Evolutionary conservation across 2,888 invertebrate species (phyloP), one percentile per base, ranked within the genome.

Genomic region (Brenthis daphne): DNA sequence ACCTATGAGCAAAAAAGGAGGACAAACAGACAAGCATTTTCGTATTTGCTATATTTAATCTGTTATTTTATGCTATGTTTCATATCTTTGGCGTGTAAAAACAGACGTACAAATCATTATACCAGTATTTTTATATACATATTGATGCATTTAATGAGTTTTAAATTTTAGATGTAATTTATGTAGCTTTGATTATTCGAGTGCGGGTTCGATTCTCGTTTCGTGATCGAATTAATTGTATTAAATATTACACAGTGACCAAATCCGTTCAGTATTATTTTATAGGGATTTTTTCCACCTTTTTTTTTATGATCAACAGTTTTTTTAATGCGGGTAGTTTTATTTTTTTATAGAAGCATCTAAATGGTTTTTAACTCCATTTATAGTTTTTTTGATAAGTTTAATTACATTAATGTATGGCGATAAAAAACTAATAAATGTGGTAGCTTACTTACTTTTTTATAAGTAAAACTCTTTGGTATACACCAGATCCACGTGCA

Each of bases 61-160:
- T 24, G 14, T 47, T 14, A 3, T 8, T 20, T 47, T 24, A 57
- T 51, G 37, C 63, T 54, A 54, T 37, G 63, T 51, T 63, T 33
- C 54, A 54, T 63, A 43, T 20, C 53, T 63, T 63, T 57, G 56
- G 29, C 12, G 33, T 57, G 60, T 66, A 57, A 68, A 64, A 65
- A 64, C 60, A 51, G 51, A 70, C 73, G 74, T 74, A 76, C 75
- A 75, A 75, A 75, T 43, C 63, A 69, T 73, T 77, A 79, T 80
- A 83, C 80, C 85, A 86, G 85, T 87, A 87, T 71, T 88, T 87
- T 86, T 85, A 76, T 85, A 86, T 78, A 74, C 76, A 78, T 83
- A 81, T 81, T 77, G 37, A 43, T 77, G 85, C 85, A 85, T 87
- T 86, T 87, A 80, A 70, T 82, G 80, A 67, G 72, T 73, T 70